phyloP scores from a whole-genome alignment of 2,797 vertebrate species.

The Apodemus agrarius region DNA sequence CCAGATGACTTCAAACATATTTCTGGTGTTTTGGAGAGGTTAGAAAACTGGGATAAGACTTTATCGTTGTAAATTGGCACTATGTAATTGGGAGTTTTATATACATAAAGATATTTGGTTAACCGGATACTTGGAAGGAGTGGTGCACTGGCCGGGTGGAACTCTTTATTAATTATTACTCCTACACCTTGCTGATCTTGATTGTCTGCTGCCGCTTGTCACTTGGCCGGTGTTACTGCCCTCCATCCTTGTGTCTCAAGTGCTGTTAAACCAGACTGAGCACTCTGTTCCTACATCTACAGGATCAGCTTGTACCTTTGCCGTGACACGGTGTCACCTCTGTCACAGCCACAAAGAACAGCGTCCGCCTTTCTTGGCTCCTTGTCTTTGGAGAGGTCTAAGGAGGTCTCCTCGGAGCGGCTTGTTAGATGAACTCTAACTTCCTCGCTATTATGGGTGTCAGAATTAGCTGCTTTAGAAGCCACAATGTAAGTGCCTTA shows the following conservation, averaged over 20 bases:
- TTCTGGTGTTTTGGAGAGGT: no score
- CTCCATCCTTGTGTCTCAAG: neutral
- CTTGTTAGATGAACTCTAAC: neutral
- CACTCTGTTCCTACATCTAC: neutral
- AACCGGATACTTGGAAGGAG: no score
- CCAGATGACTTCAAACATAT: no score
- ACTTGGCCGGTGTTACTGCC: no score
- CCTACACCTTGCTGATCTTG: neutral
- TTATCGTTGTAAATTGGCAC: no score
- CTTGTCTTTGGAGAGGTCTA: neutral
- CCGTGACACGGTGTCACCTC: neutral
- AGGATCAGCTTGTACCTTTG: neutral
- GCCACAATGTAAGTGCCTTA: neutral
- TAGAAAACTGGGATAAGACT: no score
- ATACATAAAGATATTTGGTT: no score
- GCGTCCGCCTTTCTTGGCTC: neutral
- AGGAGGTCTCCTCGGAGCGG: neutral
- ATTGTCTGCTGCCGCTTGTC: neutral
- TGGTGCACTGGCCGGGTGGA: no score
- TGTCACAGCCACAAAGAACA: neutral
- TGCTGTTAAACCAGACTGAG: neutral
- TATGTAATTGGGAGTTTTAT: no score
- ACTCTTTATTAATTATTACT: no score
- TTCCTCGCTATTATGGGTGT: neutral
- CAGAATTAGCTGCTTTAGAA: neutral